A percentile compares a stretch with the other conserved stretches of the same genome.
These are phyloP conservation scores for Dasysyrphus tricinctus DNA, from an alignment of 2,888 invertebrate species.

Conservation along the genomic window DNA sequence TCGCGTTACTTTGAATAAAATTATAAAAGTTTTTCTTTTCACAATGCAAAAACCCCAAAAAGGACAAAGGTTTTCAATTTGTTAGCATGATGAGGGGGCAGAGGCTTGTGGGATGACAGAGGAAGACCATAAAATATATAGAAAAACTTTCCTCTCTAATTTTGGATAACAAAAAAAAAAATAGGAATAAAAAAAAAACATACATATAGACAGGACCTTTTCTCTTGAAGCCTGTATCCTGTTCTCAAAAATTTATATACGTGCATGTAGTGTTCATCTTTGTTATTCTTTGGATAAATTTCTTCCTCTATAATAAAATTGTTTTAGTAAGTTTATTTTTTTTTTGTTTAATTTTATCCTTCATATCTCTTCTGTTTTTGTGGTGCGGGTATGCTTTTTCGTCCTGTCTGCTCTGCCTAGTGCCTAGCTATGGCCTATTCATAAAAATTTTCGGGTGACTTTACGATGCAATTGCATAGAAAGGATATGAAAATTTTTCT, in stretches of 20 bases:
- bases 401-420: slow-evolving; percentile 10
- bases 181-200: slow-evolving; percentile 13
- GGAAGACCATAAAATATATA: slow-evolving; percentile 50
- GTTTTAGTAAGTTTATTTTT: slow-evolving; percentile 49
- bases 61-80: slow-evolving; percentile 74
- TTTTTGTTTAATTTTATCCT: not conserved
- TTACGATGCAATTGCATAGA: slow-evolving; percentile 73
- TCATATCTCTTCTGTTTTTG: not conserved
- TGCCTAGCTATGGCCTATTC: slow-evolving; percentile 53
- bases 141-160: slow-evolving; percentile 68
- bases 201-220: slow-evolving; percentile 43
- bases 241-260: slow-evolving; percentile 11
- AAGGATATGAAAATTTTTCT: slow-evolving; percentile 64
- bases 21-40: slow-evolving; percentile 74
- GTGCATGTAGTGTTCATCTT: slow-evolving; percentile 38
- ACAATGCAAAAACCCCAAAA: slow-evolving; percentile 55
- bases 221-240: slow-evolving; percentile 38
- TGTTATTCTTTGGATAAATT: slow-evolving; percentile 60
- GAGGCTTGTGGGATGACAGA: not conserved
- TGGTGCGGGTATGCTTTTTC: slow-evolving; percentile 9
- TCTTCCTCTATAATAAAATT: slow-evolving; percentile 42
- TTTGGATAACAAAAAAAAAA: slow-evolving; percentile 41
- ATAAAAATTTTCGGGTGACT: slow-evolving; percentile 67
- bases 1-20: slow-evolving; percentile 75
- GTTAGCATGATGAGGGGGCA: slow-evolving; percentile 31